These are phyloP conservation scores for Hydropotes inermis DNA, from an alignment of 2,113 vertebrate species.

Conservation along the genomic window DNA sequence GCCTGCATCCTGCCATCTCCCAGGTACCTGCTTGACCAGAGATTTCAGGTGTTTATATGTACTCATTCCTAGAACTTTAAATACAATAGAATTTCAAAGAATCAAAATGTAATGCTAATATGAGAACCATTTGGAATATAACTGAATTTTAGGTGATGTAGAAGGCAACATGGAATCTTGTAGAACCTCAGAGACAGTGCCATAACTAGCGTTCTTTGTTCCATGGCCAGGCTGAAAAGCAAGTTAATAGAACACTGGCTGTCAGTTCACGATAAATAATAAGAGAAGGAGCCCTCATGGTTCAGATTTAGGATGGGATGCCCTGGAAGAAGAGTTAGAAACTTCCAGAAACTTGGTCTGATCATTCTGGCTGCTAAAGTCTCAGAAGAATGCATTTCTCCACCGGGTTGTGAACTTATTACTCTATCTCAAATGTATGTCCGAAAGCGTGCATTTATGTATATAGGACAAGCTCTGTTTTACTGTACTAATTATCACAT, in stretches of 20 bases:
- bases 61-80: neutral
- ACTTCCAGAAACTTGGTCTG: neutral
- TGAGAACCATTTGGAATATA: neutral
- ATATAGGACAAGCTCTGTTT: neutral
- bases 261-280: neutral
- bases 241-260: neutral
- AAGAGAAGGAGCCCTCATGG: neutral
- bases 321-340: neutral
- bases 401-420: neutral
- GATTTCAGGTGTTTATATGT: neutral
- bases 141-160: conserved; percentile 16
- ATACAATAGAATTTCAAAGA: neutral
- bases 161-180: neutral
- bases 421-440: neutral
- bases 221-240: neutral
- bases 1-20: neutral
- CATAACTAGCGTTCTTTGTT: neutral
- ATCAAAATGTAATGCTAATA: neutral
- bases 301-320: neutral
- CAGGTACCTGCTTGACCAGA: neutral
- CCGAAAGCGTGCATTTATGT: neutral
- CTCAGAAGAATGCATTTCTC: neutral
- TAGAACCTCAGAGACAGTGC: neutral
- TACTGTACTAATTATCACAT: neutral
- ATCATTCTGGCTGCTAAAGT: neutral